Base-by-base conservation (phyloP, 2,797 vertebrate species). In the Staurois parvus region DNA sequence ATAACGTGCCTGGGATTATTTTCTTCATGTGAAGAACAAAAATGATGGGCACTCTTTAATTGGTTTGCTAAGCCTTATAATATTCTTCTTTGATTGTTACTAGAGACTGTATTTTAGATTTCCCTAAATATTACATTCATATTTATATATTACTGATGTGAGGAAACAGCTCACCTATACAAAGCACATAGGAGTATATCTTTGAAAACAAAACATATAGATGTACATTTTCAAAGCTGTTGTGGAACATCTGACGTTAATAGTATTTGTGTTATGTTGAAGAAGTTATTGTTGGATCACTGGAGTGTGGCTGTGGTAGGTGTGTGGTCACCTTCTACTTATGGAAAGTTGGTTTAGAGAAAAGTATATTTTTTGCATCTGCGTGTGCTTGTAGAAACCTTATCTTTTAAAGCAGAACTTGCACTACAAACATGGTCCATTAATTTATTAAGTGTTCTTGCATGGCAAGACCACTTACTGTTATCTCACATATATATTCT, bases 1-100 rank as follows among this genome's bases (percentile, higher is more conserved):
- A 37, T 29, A 79, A 40, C 26, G 32, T 82, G 74, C 19, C 68
- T 73, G 62, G 68, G 70, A 74, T 85, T 85, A 79, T 45, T 74
- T 74, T 28, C 68, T 73, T 56, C 37, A 45, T 52, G 45, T 7
- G 32, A 48, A 68, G 64, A 40, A 56, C 21, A 79, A 79, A 78
- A 52, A 84, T 17, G 73, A 72, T 80, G 67, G 79, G 24, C 29
- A 30, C 79, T 26, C 21, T 56, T 80, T 80, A 72, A 72, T 59
- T 59, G 68, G 67, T 28, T 72, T 72, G 24, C 56, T 70, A 72
- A 70, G 52, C 34, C 29, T 56, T 59, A 59, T 17, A 80, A 34
- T 29, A 21, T 83, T 2, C 21, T 64, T 32, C 28, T 28, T 64
- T 13, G 56, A 72, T 42, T 32, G 62, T 42, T 77, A 56, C 40